phyloP scores from a whole-genome alignment of 2,797 vertebrate genomes.

The Eulemur mongoz region DNA sequence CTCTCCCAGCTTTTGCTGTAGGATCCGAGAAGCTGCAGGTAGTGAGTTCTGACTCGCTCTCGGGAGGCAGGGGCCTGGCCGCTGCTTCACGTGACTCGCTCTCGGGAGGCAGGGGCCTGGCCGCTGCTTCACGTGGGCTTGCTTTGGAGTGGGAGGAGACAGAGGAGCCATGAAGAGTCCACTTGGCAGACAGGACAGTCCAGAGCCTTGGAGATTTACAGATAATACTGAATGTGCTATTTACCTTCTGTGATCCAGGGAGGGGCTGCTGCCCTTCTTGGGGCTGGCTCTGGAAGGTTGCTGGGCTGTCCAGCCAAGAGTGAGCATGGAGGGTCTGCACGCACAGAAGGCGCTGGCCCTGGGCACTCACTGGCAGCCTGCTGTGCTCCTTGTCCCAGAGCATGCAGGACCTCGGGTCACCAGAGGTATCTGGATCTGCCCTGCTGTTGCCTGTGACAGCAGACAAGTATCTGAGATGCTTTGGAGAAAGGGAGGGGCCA shows the following conservation, averaged over 20 bases:
- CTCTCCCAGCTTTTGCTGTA: not conserved
- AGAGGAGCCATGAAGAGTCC: not conserved
- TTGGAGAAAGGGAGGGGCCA: not conserved
- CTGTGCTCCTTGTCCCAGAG: not conserved
- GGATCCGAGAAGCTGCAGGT: not conserved
- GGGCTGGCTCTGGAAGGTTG: not conserved
- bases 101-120: not conserved
- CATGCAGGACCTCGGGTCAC: accelerated
- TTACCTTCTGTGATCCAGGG: not conserved
- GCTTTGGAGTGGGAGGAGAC: not conserved
- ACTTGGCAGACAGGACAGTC: not conserved
- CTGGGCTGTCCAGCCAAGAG: not conserved
- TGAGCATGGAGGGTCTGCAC: not conserved
- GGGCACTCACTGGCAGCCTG: not conserved
- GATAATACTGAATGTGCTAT: not conserved
- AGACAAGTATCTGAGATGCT: not conserved
- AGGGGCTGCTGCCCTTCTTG: not conserved
- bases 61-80: not conserved
- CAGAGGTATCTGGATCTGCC: not conserved
- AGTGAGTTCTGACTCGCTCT: not conserved
- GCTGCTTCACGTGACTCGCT: not conserved
- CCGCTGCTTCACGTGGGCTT: not conserved
- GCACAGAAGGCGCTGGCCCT: not conserved
- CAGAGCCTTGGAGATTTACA: not conserved
- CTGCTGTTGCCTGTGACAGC: not conserved